Evolutionary conservation across 1,140 invertebrate genomes (phyloP), one percentile per base, ranked within the genome.

Genomic region (Arctopsyche grandis): DNA sequence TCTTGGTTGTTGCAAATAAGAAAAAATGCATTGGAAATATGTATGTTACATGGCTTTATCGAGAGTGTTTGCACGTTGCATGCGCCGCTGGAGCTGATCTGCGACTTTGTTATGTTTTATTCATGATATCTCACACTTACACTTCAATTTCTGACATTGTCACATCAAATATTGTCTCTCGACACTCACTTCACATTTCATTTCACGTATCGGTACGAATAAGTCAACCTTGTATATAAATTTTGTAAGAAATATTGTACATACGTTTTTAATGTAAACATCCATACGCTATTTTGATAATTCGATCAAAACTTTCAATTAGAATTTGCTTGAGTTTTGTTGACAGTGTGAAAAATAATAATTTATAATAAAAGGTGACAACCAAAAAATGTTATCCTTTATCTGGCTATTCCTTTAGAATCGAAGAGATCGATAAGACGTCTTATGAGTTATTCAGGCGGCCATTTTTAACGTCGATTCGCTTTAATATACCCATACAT

Each of bases 151-250:
- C 52, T 78, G 70, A 80, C 70, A 80, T 75, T 75, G 75, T 80
- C 79, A 80, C 75, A 80, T 80, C 79, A 79, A 56, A 78, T 79
- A 79, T 81, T 81, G 76, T 79, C 60, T 75, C 46, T 43, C 12
- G 58, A 38, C 21, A 44, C 52, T 78, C 19, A 38, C 16, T 46
- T 58, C 69, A 80, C 75, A 69, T 80, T 77, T 80, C 69, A 75
- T 73, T 78, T 73, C 77, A 75, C 73, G 21, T 60, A 16, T 60
- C n/a, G 56, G 1, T 19, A 19, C 16, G 56, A 60, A 60, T 60
- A 9, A 19, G 56, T 16, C 56, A 21, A 60, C 7, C 1, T 38
- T 38, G 1, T 38, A 38, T 38, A 38, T 38, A 38, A 4, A 38
- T 38, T 5, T 52, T 52, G 10, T 10, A 16, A 14, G 3, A 52